phyloP scores from a whole-genome alignment of 2,113 vertebrate species.

The Dermatemys mawii region DNA sequence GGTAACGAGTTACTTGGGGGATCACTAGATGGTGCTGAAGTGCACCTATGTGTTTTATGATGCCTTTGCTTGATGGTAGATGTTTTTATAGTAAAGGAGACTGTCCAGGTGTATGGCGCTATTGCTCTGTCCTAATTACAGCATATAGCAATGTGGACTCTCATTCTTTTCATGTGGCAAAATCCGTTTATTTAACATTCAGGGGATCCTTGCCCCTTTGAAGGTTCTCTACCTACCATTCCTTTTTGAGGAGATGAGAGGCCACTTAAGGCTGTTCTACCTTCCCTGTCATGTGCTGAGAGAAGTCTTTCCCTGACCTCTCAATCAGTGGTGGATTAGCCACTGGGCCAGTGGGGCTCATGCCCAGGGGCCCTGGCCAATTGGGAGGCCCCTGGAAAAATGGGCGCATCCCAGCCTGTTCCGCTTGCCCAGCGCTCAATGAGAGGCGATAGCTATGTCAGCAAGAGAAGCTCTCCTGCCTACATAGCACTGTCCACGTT shows the following conservation, averaged over 20 bases:
- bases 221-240: not conserved
- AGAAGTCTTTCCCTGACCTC: not conserved
- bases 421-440: too few species aligned
- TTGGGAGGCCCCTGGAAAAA: too few species aligned
- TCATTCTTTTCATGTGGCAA: accelerated
- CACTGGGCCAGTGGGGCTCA: not conserved
- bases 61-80: not conserved
- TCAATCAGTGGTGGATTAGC: not conserved
- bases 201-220: not conserved
- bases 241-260: not conserved
- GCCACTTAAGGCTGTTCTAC: not conserved
- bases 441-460: too few species aligned
- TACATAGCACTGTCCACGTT: too few species aligned
- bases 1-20: not conserved
- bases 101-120: not conserved
- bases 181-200: not conserved
- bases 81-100: not conserved
- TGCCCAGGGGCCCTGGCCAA: not conserved
- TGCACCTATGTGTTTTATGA: not conserved
- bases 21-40: not conserved
- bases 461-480: too few species aligned
- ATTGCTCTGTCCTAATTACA: not conserved
- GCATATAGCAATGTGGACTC: not conserved
- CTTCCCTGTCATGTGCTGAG: not conserved
- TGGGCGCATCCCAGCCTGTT: too few species aligned